Percentiles rank a stretch among this genome's conserved stretches.
Conservation (phyloP, 1,140 invertebrate genomes). For the Rhizoglyphus robini region DNA sequence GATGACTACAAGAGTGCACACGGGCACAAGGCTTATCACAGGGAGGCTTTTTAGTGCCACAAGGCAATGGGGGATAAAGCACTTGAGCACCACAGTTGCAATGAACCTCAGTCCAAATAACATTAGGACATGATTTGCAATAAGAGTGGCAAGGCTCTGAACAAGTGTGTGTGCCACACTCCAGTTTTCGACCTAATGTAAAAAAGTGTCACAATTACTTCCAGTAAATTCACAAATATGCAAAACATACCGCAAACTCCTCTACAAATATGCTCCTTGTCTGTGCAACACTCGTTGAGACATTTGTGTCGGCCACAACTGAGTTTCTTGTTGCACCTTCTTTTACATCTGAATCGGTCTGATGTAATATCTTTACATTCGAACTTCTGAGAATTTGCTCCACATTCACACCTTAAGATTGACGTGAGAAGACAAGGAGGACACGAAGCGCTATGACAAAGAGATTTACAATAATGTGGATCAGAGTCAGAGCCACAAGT, state of each 20-base stretch:
- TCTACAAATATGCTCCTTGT: slow-evolving; percentile 68
- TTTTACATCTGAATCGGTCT: slow-evolving; percentile 52
- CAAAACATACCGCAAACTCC: slow-evolving; percentile 52
- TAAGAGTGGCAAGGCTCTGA: slow-evolving; percentile 76
- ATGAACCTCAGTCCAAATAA: slow-evolving; percentile 76
- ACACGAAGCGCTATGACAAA: slow-evolving; percentile 70
- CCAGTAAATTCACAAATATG: background rate
- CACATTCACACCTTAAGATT: slow-evolving; percentile 71
- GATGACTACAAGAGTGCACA: slow-evolving; percentile 62
- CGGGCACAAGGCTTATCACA: slow-evolving; percentile 64
- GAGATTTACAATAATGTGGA: slow-evolving; percentile 53
- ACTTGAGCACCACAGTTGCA: slow-evolving; percentile 79
- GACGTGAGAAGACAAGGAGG: slow-evolving; percentile 63
- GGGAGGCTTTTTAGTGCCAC: slow-evolving; percentile 64
- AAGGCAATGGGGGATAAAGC: slow-evolving; percentile 73
- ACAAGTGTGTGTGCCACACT: slow-evolving; percentile 73
- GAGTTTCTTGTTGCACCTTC: slow-evolving; percentile 72
- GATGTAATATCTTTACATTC: slow-evolving; percentile 41
- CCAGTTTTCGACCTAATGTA: slow-evolving; percentile 30
- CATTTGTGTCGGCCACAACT: slow-evolving; percentile 79
- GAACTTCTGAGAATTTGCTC: slow-evolving; percentile 65
- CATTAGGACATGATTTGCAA: slow-evolving; percentile 64
- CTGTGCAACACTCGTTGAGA: slow-evolving; percentile 67
- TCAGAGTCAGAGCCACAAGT: slow-evolving; percentile 58
- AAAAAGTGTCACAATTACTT: slow-evolving; percentile 39